A percentile compares a stretch with the other conserved stretches of the same genome.
phyloP scores from a whole-genome alignment of 2,113 vertebrate species.

The Rhadina sibilatrix region DNA sequence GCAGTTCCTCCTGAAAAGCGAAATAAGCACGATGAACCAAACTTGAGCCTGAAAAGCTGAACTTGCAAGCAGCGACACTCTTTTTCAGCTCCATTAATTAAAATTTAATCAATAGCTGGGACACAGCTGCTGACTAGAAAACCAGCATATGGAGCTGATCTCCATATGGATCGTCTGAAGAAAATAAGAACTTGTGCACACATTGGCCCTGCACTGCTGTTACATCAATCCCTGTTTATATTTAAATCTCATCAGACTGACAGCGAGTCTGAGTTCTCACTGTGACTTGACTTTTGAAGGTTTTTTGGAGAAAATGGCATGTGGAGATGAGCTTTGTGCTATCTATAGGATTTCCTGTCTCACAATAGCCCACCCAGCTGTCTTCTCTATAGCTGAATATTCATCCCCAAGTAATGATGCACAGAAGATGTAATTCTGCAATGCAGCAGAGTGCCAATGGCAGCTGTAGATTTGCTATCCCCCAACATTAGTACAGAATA shows the following conservation, averaged over 20 bases:
- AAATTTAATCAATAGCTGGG: slow-evolving; percentile 12
- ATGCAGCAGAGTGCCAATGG: background rate
- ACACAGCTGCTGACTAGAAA: slow-evolving; percentile 37
- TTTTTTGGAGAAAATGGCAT: background rate
- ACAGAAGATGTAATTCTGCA: background rate
- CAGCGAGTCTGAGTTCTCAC: background rate
- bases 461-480: background rate
- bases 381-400: background rate
- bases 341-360: slow-evolving; percentile 47
- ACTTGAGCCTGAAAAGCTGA: background rate
- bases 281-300: background rate
- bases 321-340: slow-evolving; percentile 4
- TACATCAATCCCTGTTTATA: background rate
- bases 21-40: background rate
- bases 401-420: background rate
- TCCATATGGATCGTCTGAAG: background rate
- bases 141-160: slow-evolving; percentile 21
- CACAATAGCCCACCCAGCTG: slow-evolving; percentile 39
- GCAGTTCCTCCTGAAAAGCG: background rate
- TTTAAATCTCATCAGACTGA: background rate
- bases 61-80: background rate
- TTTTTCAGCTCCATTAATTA: slow-evolving; percentile 20
- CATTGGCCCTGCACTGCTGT: background rate
- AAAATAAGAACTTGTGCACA: background rate
- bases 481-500: background rate